Evolutionary conservation across 2,113 vertebrate species (phyloP).

Genomic region (Eptesicus fuscus): DNA sequence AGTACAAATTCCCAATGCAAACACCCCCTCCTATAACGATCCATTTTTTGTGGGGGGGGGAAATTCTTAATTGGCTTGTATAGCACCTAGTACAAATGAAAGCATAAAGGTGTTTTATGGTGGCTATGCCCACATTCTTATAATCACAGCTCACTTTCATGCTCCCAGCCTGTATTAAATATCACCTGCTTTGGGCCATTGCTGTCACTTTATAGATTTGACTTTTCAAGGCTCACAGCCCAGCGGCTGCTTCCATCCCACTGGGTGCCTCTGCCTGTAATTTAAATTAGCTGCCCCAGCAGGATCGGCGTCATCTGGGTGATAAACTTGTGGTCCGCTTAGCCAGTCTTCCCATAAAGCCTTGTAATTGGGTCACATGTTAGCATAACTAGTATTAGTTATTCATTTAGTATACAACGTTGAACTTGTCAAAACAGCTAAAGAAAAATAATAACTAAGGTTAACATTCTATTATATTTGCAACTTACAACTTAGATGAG

Average conservation of each 20-base stretch:
- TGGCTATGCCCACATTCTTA: background rate
- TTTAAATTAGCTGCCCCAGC: constrained; percentile 52
- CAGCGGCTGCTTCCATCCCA: background rate
- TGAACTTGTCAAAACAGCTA: constrained; percentile 16
- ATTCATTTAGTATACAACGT: background rate
- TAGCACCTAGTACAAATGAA: background rate
- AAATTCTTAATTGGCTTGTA: background rate
- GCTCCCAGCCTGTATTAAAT: background rate
- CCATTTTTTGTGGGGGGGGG: background rate
- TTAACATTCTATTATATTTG: background rate
- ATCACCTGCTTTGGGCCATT: constrained; percentile 25
- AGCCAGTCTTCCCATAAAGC: background rate
- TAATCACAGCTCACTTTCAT: constrained; percentile 44
- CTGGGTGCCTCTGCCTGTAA: constrained; percentile 29
- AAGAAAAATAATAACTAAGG: constrained; percentile 27
- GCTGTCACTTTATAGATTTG: constrained; percentile 62
- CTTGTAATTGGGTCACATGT: background rate
- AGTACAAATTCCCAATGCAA: background rate
- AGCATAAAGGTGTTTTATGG: constrained; percentile 37
- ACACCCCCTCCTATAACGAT: background rate
- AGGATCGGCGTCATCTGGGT: background rate
- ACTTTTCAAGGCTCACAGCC: constrained; percentile 57
- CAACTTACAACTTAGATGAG: constrained; percentile 1
- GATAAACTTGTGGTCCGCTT: constrained; percentile 24
- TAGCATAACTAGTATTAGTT: background rate